These are phyloP conservation scores for Umimayanthus chanpuru DNA, from an alignment of 92 coral and sea anemone genomes.

Conservation along the genomic window DNA sequence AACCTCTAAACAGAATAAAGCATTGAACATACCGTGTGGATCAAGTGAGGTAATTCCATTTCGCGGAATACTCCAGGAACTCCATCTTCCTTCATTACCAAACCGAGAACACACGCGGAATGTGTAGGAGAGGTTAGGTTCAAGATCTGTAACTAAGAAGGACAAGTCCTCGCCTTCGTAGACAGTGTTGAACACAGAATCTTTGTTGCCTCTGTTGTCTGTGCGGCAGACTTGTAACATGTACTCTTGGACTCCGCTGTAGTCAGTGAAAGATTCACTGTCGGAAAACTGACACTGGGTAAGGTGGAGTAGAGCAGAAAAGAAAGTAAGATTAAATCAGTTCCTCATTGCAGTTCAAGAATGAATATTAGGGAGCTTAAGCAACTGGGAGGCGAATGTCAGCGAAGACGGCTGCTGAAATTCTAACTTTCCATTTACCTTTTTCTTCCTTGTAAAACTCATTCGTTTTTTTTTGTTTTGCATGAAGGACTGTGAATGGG, in stretches of 20 bases:
- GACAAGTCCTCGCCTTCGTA: slow-evolving; percentile 92
- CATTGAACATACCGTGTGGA: slow-evolving; percentile 80
- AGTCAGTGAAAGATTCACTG: slow-evolving; percentile 90
- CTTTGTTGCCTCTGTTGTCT: slow-evolving; percentile 78
- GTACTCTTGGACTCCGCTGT: slow-evolving; percentile 89
- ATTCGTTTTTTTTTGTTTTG: too few relatives aligned
- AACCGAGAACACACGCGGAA: slow-evolving; percentile 97
- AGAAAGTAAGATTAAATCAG: not conserved
- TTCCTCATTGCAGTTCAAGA: not conserved
- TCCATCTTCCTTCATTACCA: slow-evolving; percentile 92
- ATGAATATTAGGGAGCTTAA: too few relatives aligned
- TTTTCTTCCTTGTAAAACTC: too few relatives aligned
- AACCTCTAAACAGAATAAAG: not conserved
- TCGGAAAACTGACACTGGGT: slow-evolving; percentile 64
- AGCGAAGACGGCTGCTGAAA: too few relatives aligned
- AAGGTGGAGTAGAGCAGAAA: not conserved
- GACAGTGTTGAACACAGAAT: slow-evolving; percentile 81
- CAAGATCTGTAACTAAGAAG: slow-evolving; percentile 82
- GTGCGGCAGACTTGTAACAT: slow-evolving; percentile 94
- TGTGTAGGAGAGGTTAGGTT: slow-evolving; percentile 93
- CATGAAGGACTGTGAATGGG: too few relatives aligned
- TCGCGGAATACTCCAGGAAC: slow-evolving; percentile 94
- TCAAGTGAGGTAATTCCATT: slow-evolving; percentile 93
- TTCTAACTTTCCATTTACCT: too few relatives aligned
- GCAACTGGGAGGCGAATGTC: too few relatives aligned